Conservation (phyloP, 2,888 invertebrate genomes). For the Elegia similella region DNA sequence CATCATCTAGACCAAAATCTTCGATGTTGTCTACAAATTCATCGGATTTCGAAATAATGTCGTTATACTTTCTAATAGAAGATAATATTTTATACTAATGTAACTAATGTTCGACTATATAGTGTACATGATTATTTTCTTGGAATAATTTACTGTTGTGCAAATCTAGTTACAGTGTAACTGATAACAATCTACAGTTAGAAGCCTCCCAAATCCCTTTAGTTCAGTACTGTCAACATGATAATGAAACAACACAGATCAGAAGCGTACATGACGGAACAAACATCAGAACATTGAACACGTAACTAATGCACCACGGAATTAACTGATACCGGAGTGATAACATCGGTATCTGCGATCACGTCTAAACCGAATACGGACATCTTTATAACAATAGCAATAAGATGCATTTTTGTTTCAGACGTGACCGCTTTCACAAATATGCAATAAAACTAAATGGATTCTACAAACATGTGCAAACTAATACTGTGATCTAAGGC, state of each 20-base stretch:
- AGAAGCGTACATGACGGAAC: background rate
- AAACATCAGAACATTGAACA: background rate
- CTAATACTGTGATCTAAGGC: background rate
- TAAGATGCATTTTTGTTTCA: background rate
- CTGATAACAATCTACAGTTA: too few species aligned
- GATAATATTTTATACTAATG: background rate
- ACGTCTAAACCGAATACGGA: background rate
- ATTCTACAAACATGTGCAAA: slow-evolving; percentile 4
- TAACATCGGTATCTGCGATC: slow-evolving; percentile 6
- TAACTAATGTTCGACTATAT: too few species aligned
- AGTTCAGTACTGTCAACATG: background rate
- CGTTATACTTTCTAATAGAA: too few species aligned
- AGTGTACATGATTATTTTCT: too few species aligned
- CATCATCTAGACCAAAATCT: too few species aligned
- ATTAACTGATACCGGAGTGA: slow-evolving; percentile 7
- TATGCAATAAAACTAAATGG: background rate
- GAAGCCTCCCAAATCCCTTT: too few species aligned
- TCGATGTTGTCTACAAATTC: too few species aligned
- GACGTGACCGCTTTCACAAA: background rate
- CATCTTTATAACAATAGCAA: background rate
- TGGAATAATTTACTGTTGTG: background rate
- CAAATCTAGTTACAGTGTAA: too few species aligned
- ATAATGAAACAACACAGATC: slow-evolving; percentile 1
- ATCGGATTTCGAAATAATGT: too few species aligned
- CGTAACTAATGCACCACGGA: background rate